These are phyloP conservation scores for Peromyscus nudipes DNA, from an alignment of 2,797 vertebrate genomes.

Conservation along the genomic window DNA sequence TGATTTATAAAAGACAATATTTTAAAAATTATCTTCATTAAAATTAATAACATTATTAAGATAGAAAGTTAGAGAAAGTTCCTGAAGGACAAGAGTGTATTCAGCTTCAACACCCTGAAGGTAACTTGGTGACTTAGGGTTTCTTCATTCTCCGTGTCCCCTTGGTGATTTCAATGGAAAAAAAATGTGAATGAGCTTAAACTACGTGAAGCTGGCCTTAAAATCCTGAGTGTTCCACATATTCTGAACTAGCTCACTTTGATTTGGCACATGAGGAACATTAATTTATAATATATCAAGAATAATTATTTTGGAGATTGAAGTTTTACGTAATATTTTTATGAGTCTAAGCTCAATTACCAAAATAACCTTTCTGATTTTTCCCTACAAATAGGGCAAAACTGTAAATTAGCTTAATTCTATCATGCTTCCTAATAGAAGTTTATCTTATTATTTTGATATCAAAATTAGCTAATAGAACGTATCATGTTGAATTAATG, in stretches of 20 bases:
- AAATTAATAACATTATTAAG: neutral
- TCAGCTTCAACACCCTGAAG: neutral
- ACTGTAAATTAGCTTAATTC: neutral
- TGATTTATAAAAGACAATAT: neutral
- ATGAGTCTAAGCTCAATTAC: neutral
- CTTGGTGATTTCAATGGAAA: neutral
- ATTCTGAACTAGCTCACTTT: neutral
- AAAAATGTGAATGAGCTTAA: neutral
- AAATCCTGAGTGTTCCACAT: neutral
- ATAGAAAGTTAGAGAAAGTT: neutral
- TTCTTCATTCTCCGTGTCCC: neutral
- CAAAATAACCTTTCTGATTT: neutral
- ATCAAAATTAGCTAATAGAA: neutral
- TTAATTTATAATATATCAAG: neutral
- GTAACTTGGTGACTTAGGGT: neutral
- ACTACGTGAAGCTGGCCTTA: neutral
- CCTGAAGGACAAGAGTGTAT: neutral
- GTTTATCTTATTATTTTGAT: neutral
- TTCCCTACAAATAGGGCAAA: neutral
- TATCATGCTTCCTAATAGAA: neutral
- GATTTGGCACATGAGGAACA: neutral
- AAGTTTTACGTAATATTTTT: neutral
- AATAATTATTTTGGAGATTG: neutral
- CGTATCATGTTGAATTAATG: neutral
- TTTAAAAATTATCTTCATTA: neutral